phyloP scores from a whole-genome alignment of 2,888 invertebrate species.

The Atethmia centrago region DNA sequence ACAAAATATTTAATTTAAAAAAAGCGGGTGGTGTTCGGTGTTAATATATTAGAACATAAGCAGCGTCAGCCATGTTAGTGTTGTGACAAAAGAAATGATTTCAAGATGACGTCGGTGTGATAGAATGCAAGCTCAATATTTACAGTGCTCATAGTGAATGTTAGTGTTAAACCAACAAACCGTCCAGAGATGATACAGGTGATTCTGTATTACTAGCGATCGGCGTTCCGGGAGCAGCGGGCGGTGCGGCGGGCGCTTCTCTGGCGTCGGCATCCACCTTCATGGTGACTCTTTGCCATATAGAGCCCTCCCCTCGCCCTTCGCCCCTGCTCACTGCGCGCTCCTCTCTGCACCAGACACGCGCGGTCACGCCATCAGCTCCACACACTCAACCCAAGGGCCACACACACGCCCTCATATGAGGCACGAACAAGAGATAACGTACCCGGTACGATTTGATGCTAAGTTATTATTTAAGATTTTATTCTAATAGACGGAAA shows the following conservation, averaged over 20 bases:
- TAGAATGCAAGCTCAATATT: slow-evolving; percentile 71
- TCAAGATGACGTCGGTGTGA: slow-evolving; percentile 59
- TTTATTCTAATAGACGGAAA: slow-evolving; percentile 25
- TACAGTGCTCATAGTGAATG: slow-evolving; percentile 74
- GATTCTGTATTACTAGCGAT: slow-evolving; percentile 87
- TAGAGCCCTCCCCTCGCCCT: slow-evolving; percentile 75
- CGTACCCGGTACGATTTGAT: slow-evolving; percentile 16
- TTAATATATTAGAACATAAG: slow-evolving; percentile 56
- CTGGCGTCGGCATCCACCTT: slow-evolving; percentile 83
- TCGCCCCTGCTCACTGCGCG: slow-evolving; percentile 72
- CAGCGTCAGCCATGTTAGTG: slow-evolving; percentile 67
- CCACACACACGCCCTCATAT: slow-evolving; percentile 29
- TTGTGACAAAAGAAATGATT: slow-evolving; percentile 55
- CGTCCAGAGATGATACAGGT: slow-evolving; percentile 86
- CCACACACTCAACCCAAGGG: slow-evolving; percentile 70
- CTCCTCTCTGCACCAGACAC: slow-evolving; percentile 85
- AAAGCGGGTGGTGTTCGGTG: slow-evolving; percentile 48
- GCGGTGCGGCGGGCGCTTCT: slow-evolving; percentile 79
- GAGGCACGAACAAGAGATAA: slow-evolving; percentile 22
- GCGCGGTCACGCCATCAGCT: slow-evolving; percentile 79
- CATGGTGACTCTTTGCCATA: slow-evolving; percentile 80
- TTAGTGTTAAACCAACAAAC: slow-evolving; percentile 84
- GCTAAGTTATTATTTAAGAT: slow-evolving; percentile 11
- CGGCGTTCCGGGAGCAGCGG: slow-evolving; percentile 75
- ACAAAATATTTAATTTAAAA: slow-evolving; percentile 25